phyloP scores from a whole-genome alignment of 2,888 invertebrate species.

The Eristalis tenax region DNA sequence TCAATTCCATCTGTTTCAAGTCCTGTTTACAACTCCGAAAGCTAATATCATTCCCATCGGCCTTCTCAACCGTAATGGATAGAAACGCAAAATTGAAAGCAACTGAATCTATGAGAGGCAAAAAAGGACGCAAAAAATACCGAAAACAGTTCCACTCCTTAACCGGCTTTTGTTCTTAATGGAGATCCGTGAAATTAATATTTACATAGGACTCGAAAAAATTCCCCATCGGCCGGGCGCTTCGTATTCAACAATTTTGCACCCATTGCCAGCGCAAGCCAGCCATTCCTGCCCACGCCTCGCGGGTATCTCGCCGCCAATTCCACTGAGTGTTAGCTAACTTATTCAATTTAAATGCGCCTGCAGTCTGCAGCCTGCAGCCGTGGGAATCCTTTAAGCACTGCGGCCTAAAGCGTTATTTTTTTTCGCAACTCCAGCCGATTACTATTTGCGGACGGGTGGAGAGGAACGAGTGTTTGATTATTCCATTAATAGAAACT shows the following conservation, averaged over 20 bases:
- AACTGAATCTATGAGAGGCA: not conserved
- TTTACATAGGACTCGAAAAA: conserved; percentile 67
- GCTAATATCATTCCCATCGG: not conserved
- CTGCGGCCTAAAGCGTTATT: conserved; percentile 3
- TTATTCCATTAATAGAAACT: conserved; percentile 57
- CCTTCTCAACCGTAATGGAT: not conserved
- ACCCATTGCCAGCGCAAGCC: not conserved
- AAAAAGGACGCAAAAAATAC: conserved; percentile 6
- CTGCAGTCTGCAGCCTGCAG: conserved; percentile 7
- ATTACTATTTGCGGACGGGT: conserved; percentile 17
- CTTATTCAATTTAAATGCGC: conserved; percentile 58
- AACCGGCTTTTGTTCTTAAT: conserved; percentile 64
- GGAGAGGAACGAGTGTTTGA: conserved; percentile 34
- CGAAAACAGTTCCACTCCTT: conserved; percentile 13
- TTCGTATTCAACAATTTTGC: conserved; percentile 53
- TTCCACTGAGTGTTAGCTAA: conserved; percentile 43
- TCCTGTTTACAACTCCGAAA: not conserved
- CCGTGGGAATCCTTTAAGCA: conserved; percentile 26
- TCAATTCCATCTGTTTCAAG: not conserved
- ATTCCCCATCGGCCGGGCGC: conserved; percentile 13
- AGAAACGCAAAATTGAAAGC: not conserved
- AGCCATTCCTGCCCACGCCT: not conserved
- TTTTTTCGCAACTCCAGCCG: not conserved
- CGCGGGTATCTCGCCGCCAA: conserved; percentile 13
- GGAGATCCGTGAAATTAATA: conserved; percentile 67